Evolutionary conservation across 2,113 vertebrate genomes (phyloP), one percentile per base, ranked within the genome.

Genomic region (Oostethus manadensis): DNA sequence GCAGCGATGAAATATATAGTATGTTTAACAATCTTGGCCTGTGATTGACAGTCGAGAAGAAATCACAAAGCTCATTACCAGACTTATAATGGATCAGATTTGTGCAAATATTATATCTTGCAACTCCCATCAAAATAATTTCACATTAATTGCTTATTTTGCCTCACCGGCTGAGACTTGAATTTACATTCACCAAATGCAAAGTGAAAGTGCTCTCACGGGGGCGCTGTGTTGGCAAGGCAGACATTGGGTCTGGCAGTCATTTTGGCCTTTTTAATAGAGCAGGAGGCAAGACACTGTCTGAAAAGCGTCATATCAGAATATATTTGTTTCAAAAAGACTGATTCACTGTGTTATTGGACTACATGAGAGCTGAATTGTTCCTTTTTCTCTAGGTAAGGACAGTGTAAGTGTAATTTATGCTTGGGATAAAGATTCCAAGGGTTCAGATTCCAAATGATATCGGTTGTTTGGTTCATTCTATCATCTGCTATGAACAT

Each of bases 121-220:
- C 80, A 83, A 72, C 29, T 56, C 53, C 53, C 66, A 76, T 82
- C 83, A 70, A 81, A 76, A 51, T 65, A 18, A 80, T 78, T 80
- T 70, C 64, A 64, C 61, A 53, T 46, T 82, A 77, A 85, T 80
- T 86, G 71, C 81, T 81, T 73, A 78, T 83, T 84, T 74, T 68
- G 48, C 71, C 80, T 74, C 58, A 58, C 62, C 60, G 65, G 68
- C 78, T 77, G 64, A 69, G 79, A 55, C 65, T 77, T 77, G 62
- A 73, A 75, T 86, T 86, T 84, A 77, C 55, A 82, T 84, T 83
- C 71, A 58, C 55, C 68, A 62, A 79, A 64, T 64, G 40, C 50
- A 72, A 79, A 78, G 58, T 69, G 71, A 82, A 70, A 46, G 61
- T 73, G 51, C 66, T 51, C 68, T 70, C 49, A 43, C 14, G 14